Base-by-base conservation (phyloP, 2,797 vertebrate genomes). In the Neoniphon sammara region DNA sequence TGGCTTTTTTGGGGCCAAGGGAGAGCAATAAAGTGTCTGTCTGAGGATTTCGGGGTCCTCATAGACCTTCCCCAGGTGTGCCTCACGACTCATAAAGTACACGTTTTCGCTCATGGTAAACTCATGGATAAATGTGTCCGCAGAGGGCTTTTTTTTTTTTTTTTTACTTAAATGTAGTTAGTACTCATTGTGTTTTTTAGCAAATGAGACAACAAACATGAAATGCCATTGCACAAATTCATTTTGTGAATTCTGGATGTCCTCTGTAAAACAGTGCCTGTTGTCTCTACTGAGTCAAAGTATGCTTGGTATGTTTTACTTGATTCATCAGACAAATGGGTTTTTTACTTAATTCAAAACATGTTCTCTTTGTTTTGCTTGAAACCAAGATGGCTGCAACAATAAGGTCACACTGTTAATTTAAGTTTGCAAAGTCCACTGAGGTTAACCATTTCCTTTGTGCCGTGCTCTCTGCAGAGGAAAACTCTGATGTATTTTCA, bases 11-110 rank as follows among this genome's bases (percentile, higher is more conserved):
- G 76, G 80, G 81, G 80, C 85, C 92, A 88, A 84, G 44, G 57
- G 89, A 87, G 88, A 90, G 87, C 81, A 83, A 76, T 88, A 93
- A 94, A 93, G 66, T 90, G 85, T 85, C 87, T 84, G 73, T 83
- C 81, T 82, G 78, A 93, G 84, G 83, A 87, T 88, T 87, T 81
- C 83, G 60, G 83, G 77, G 78, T 86, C 85, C 87, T 81, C 63
- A 34, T 80, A 88, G 85, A 80, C 83, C 87, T 92, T 92, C 89
- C 69, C 87, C 89, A 91, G 82, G 75, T 92, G 81, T 89, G 84
- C 86, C 73, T 89, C 62, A 55, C 66, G 60, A 80, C 83, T 88
- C 90, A 84, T 94, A 93, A 93, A 94, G 81, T 75, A 75, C 27
- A 66, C 36, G 67, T 69, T 66, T 60, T 82, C 78, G 88, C 85